These are phyloP conservation scores for Acanthococcus lagerstroemiae DNA, from an alignment of 2,888 invertebrate species.

Conservation along the genomic window DNA sequence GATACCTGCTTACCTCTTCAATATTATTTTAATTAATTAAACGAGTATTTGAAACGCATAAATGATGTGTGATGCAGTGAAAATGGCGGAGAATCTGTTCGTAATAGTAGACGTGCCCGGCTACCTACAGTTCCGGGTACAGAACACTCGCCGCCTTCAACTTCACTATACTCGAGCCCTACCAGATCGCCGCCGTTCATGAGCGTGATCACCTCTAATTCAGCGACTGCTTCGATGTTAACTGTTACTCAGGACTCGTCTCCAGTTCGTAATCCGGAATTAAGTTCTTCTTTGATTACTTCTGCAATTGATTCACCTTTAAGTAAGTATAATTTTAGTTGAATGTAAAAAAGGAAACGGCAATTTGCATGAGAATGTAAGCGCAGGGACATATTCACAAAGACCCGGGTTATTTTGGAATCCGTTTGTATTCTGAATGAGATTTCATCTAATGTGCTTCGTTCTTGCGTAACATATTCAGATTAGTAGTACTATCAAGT, in stretches of 20 bases:
- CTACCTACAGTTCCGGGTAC: constrained; percentile 53
- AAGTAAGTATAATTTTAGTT: no score
- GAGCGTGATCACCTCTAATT: no score
- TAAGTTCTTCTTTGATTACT: background rate
- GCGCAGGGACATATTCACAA: no score
- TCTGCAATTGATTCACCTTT: no score
- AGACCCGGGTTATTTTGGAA: no score
- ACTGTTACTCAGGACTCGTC: constrained; percentile 17
- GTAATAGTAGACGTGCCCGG: constrained; percentile 43
- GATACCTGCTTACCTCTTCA: background rate
- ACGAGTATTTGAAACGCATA: background rate
- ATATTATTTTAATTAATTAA: background rate
- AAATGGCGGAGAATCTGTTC: constrained; percentile 5
- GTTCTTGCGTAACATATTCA: no score
- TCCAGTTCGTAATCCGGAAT: constrained; percentile 7
- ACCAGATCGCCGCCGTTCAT: constrained; percentile 51
- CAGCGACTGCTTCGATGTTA: no score
- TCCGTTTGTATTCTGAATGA: no score
- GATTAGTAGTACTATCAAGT: no score
- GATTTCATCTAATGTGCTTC: no score
- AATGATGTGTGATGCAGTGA: background rate
- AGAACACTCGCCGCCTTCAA: constrained; percentile 43
- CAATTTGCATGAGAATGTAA: no score
- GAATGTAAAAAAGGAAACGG: no score
- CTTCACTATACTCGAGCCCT: constrained; percentile 46